phyloP scores from a whole-genome alignment of 2,888 invertebrate genomes.

The Podabrus alpinus region DNA sequence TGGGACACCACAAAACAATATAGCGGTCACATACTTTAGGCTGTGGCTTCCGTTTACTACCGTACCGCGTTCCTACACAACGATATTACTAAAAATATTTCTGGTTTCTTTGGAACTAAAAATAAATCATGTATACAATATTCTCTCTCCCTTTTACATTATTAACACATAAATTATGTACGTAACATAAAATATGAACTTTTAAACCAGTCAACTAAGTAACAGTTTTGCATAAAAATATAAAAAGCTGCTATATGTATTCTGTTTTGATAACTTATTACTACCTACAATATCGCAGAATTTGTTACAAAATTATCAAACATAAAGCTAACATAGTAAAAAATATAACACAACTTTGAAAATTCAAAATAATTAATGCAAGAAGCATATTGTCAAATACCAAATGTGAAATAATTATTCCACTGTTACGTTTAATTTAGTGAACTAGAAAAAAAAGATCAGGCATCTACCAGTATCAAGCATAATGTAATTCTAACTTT shows the following conservation, averaged over 20 bases:
- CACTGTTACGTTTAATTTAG: no score
- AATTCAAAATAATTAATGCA: no score
- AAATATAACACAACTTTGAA: no score
- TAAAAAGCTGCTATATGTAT: slow-evolving; percentile 1
- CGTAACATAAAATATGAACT: slow-evolving; percentile 1
- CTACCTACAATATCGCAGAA: neutral
- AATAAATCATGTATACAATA: slow-evolving; percentile 6
- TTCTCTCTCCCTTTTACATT: slow-evolving; percentile 7
- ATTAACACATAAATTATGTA: slow-evolving; percentile 14
- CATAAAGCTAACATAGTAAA: neutral
- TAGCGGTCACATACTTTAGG: slow-evolving; percentile 29
- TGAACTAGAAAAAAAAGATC: no score
- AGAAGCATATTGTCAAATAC: no score
- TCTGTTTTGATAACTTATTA: neutral
- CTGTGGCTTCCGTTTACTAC: slow-evolving; percentile 17
- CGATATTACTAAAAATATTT: slow-evolving; percentile 16
- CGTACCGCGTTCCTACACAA: slow-evolving; percentile 9
- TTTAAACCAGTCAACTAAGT: slow-evolving; percentile 1
- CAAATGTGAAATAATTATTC: no score
- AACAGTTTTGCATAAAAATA: neutral
- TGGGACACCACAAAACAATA: slow-evolving; percentile 39
- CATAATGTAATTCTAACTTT: neutral
- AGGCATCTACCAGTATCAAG: no score
- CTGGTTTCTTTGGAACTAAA: slow-evolving; percentile 1
- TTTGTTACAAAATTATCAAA: neutral